Conservation (phyloP, 2,113 vertebrate species). For the Progne subis region DNA sequence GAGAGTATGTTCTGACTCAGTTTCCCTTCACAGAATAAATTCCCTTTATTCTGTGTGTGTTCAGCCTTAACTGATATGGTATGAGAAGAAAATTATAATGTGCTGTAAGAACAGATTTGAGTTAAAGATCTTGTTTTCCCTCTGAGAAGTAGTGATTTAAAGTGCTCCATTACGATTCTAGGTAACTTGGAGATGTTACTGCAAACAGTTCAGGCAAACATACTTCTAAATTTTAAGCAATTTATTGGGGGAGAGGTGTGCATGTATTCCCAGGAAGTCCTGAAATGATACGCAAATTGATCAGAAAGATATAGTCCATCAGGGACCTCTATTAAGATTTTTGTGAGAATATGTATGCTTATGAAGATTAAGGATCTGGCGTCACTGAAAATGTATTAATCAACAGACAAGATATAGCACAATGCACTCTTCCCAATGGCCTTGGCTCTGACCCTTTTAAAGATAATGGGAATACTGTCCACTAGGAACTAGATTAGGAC, state of each 20-base stretch:
- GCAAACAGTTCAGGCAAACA: neutral
- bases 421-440: constrained; percentile 66
- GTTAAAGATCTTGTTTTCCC: neutral
- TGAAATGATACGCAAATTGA: neutral
- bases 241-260: neutral
- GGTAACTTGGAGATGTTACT: neutral
- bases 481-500: constrained; percentile 75
- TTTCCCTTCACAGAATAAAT: neutral
- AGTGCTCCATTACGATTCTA: neutral
- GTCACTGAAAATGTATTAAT: constrained; percentile 72
- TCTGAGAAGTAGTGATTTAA: neutral
- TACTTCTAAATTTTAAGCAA: neutral
- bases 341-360: constrained; percentile 24
- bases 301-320: neutral
- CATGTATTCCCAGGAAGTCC: neutral
- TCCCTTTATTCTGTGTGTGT: neutral
- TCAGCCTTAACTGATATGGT: neutral
- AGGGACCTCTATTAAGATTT: constrained; percentile 33
- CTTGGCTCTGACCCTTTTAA: constrained; percentile 75
- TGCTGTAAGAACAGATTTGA: neutral
- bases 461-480: constrained; percentile 75
- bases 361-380: constrained; percentile 57
- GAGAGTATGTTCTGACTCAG: neutral
- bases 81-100: neutral
- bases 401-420: constrained; percentile 67